Percentiles rank a stretch among this genome's conserved stretches.
phyloP scores from a whole-genome alignment of 1,140 invertebrate genomes.

The Panulirus ornatus region DNA sequence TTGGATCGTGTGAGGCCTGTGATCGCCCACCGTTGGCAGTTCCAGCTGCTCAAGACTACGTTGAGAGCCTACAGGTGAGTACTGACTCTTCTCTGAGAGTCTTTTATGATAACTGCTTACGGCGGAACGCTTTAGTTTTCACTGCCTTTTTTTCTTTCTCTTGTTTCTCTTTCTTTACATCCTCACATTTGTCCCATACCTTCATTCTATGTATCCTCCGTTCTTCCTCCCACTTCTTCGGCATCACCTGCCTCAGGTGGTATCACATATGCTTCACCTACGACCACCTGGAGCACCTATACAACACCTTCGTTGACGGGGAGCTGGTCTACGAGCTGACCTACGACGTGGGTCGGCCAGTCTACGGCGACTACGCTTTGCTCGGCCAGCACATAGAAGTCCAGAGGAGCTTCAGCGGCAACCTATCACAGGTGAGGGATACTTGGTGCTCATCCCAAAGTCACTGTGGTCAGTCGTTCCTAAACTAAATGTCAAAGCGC shows the following conservation, averaged over 20 bases:
- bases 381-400: neutral
- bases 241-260: conserved; percentile 28
- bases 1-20: conserved; percentile 35
- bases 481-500: no score
- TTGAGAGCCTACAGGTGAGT: conserved; percentile 20
- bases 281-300: neutral
- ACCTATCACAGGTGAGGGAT: conserved; percentile 44
- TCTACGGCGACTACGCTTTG: conserved; percentile 26
- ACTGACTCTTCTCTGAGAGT: no score
- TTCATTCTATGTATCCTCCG: no score
- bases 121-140: no score
- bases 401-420: conserved; percentile 41
- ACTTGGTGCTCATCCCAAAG: no score
- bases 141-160: no score
- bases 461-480: no score
- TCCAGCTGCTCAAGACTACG: conserved; percentile 10
- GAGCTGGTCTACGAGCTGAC: conserved; percentile 26
- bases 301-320: conserved; percentile 54
- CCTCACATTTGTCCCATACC: no score
- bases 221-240: no score
- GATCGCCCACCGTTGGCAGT: conserved; percentile 31
- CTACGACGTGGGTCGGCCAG: conserved; percentile 34
- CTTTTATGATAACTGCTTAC: no score
- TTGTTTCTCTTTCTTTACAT: no score
- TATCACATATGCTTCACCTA: conserved; percentile 68